Base-by-base conservation (phyloP, 1,140 invertebrate genomes). In the Alviniconcha marisindica region DNA sequence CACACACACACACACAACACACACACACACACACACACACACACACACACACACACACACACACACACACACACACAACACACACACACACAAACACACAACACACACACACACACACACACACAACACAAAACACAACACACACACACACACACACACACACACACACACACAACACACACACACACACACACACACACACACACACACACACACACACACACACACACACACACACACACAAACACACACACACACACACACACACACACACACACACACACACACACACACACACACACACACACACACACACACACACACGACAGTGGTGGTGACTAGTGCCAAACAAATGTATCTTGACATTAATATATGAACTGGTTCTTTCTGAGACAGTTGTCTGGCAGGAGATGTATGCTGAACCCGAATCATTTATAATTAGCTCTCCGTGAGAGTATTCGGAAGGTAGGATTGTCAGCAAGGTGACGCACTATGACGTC, bases 251-350 rank as follows among this genome's bases (percentile, higher is more conserved):
- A 21, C 21, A 56, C 54, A 21, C 54, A 56, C 54, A 21, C 54
- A 56, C 5, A 10, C 54, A 56, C 54, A 21, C 54, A 56, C 54
- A 56, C 54, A 56, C 54, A 56, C 54, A 56, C 54, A 56, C 54
- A 56, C 54, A 56, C 54, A 56, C 54, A 56, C 54, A 56, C 54
- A 56, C 54, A 56, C 54, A 56, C 54, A 56, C 54, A 56, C 54
- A 56, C 54, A 60, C 54, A 60, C 54, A 60, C 54, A 60, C 54
- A 60, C 54, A 60, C 54, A 60, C 54, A 60, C 54, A 60, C 54
- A 60, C 54, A 60, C 21, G 48, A 15, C 12, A 15, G 48, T 51
- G 21, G 12, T 51, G 21, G 12, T 21, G 12, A 51, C 21, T 51
- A 51, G 21, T 15, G 48, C 12, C 21, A 15, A 15, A 51, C 21